Conservation (phyloP, 2,113 vertebrate genomes). For the Neolamprologus tretocephalus region DNA sequence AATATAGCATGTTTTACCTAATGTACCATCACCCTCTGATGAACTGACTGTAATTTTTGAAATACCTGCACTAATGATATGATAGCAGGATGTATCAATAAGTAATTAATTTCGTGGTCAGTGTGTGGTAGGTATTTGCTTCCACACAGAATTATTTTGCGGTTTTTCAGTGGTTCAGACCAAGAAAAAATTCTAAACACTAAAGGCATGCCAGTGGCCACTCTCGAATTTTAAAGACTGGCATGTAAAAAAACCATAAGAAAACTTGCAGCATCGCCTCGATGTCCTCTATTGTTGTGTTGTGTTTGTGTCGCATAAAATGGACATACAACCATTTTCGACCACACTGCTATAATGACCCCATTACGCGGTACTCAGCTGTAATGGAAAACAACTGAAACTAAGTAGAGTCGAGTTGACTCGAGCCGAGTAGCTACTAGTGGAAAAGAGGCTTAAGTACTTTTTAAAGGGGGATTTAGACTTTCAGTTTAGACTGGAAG, state of each 20-base stretch:
- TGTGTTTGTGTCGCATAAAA: background rate
- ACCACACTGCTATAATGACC: background rate
- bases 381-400: background rate
- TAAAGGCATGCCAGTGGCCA: background rate
- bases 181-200: background rate
- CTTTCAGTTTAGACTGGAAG: background rate
- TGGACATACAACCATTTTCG: background rate
- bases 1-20: background rate
- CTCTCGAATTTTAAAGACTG: background rate
- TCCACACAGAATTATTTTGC: background rate
- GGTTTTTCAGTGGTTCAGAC: background rate
- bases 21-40: background rate
- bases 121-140: background rate
- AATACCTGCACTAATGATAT: background rate
- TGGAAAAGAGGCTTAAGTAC: background rate
- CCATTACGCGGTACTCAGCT: background rate
- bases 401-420: accelerated
- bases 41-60: background rate
- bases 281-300: background rate
- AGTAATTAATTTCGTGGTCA: background rate
- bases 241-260: background rate
- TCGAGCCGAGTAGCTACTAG: background rate
- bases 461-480: background rate
- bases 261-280: background rate
- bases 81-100: background rate